Base-by-base conservation (phyloP, 1,140 invertebrate genomes). In the Octopus bimaculoides region DNA sequence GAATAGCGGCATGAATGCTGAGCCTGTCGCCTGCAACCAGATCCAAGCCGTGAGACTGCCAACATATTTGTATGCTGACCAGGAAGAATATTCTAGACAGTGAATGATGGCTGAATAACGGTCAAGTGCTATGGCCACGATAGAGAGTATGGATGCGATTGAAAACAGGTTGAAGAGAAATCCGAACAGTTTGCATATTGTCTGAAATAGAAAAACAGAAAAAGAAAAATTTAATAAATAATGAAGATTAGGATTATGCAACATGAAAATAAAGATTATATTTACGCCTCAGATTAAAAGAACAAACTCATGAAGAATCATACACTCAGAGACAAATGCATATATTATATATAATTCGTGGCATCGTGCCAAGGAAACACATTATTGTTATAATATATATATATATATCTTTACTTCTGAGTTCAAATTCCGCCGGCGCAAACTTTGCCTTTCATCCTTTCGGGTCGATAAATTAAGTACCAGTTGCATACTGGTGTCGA, bases 71-170 rank as follows among this genome's bases (percentile, higher is more conserved):
- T 20, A 69, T 5, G 79, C 69, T 17, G 81, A 79, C 83, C 81
- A 84, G 54, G 82, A 80, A 5, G 83, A 81, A 69, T 85, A 84
- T 14, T 78, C 76, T 8, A 85, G 78, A 56, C 84, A 85, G 56
- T 85, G 82, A 12, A 84, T 82, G n/a, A 85, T 85, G 66, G 84
- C 82, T 5, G 82, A 77, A 78, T 84, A 85, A 12, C 84, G 78
- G 55, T 85, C 84, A 7, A 85, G 17, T 12, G 83, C 81, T 20
- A 85, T 82, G 26, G 69, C 80, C 26, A 81, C 79, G 4, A 81
- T 76, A 7, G 83, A 81, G 71, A 81, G 56, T 41, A 80, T 81
- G 12, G 83, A 84, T 4, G 73, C 80, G 8, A 80, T 54, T 8
- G 78, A 73, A 10, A 85, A 81, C 1, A 83, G n/a, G 52, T 74